Conservation (phyloP, 1,140 invertebrate species). For the Daktulosphaira vitifoliae region DNA sequence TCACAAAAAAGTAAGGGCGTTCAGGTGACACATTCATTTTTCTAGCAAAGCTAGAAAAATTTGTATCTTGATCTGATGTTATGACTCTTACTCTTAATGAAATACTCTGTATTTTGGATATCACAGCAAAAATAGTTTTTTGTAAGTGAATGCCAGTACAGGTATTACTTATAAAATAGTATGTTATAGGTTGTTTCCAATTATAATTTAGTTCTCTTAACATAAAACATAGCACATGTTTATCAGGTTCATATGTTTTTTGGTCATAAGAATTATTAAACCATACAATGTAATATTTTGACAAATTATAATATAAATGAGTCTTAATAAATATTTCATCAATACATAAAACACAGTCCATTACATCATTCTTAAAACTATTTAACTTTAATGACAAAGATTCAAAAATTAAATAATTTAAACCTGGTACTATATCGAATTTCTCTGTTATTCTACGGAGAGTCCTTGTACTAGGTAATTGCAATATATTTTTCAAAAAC, state of each 20-base stretch:
- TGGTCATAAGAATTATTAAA: slow-evolving; percentile 2
- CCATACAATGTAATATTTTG: background rate
- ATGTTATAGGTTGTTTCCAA: no score
- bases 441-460: background rate
- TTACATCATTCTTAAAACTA: no score
- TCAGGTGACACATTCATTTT: background rate
- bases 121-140: background rate
- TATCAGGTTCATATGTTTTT: background rate
- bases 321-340: slow-evolving; percentile 4
- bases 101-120: background rate
- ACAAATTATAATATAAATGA: slow-evolving; percentile 1
- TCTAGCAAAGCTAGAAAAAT: background rate
- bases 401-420: background rate
- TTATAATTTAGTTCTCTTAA: background rate
- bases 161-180: background rate
- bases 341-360: background rate
- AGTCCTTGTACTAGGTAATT: background rate
- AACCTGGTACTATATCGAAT: background rate
- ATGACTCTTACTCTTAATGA: background rate
- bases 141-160: background rate
- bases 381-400: background rate
- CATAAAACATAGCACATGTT: slow-evolving; percentile 1
- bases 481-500: slow-evolving; percentile 13
- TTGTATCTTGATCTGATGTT: background rate
- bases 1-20: background rate